These are phyloP conservation scores for Pachyseris speciosa DNA, from an alignment of 64 coral and sea anemone genomes.

Conservation along the genomic window DNA sequence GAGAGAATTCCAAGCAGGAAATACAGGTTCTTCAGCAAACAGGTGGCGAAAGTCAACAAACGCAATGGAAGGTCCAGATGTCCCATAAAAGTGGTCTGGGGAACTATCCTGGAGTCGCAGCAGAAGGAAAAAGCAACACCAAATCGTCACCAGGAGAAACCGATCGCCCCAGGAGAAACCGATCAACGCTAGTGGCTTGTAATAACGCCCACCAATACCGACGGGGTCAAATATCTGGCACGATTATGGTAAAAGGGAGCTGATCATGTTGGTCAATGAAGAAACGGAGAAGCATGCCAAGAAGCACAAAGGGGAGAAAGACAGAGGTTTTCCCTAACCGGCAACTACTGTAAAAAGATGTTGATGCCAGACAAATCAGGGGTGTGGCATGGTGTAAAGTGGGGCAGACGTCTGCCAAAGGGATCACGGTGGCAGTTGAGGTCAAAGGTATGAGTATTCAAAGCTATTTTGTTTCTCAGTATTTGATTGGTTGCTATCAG, in stretches of 20 bases:
- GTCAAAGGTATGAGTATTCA: conserved; percentile 46
- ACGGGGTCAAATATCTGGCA: background rate
- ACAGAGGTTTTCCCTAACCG: conserved; percentile 7
- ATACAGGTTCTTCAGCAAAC: background rate
- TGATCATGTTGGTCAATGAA: background rate
- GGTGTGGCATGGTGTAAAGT: conserved; percentile 30
- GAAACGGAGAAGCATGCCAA: conserved; percentile 24
- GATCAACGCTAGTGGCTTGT: background rate
- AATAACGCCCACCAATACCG: conserved; percentile 30
- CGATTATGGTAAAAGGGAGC: background rate
- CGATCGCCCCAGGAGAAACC: conserved; percentile 5
- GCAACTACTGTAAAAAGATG: background rate
- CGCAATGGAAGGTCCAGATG: background rate
- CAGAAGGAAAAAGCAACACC: background rate
- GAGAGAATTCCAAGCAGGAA: background rate
- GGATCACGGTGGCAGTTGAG: conserved; percentile 27
- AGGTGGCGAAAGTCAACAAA: background rate
- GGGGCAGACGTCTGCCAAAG: conserved; percentile 8
- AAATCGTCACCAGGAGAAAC: background rate
- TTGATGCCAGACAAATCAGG: conserved; percentile 16
- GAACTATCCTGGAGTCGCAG: background rate
- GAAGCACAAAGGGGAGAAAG: conserved; percentile 4
- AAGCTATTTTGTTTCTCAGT: too few species aligned
- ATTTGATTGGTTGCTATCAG: too few species aligned
- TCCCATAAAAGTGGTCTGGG: background rate